A percentile compares a stretch with the other conserved stretches of the same genome.
phyloP scores from a whole-genome alignment of 2,113 vertebrate species.

The Dromas ardeola region DNA sequence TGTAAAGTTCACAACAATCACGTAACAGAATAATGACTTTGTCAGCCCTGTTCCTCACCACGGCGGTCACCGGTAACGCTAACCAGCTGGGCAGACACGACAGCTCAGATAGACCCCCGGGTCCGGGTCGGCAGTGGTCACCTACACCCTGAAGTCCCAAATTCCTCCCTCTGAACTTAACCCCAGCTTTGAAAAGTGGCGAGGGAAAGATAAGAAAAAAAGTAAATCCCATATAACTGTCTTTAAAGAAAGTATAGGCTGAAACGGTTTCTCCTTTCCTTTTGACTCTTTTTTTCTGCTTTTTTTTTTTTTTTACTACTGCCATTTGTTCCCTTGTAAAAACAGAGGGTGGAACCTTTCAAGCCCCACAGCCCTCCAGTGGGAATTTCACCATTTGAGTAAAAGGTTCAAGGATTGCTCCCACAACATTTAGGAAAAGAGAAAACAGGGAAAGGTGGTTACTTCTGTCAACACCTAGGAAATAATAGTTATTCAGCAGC shows the following conservation, averaged over 20 bases:
- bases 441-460: not conserved
- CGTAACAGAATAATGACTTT: not conserved
- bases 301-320: not conserved
- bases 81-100: not conserved
- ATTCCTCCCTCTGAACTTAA: conserved; percentile 41
- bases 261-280: not conserved
- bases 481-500: not conserved
- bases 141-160: not conserved
- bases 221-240: not conserved
- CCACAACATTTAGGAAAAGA: not conserved
- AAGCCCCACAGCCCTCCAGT: not conserved
- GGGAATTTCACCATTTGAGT: conserved; percentile 1
- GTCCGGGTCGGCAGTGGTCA: not conserved
- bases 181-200: conserved; percentile 9
- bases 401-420: conserved; percentile 18
- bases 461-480: not conserved
- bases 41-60: not conserved
- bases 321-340: conserved; percentile 48
- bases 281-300: not conserved
- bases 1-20: not conserved
- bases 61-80: not conserved
- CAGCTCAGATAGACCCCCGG: not conserved
- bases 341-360: not conserved
- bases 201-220: not conserved
- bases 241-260: not conserved